Base-by-base conservation (phyloP, 1,140 invertebrate genomes). In the Hyphantria cunea region DNA sequence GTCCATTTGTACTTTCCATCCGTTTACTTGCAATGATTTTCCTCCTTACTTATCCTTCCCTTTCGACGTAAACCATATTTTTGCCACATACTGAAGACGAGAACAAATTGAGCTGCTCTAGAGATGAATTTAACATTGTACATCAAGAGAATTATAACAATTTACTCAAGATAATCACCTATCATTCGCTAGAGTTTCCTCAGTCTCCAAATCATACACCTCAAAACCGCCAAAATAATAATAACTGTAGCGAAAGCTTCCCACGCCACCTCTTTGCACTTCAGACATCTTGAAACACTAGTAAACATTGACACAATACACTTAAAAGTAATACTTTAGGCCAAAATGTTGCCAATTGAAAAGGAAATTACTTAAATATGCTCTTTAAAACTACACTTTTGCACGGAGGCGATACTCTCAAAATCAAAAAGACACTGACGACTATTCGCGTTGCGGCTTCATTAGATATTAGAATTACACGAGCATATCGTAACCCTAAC, bases 191-290 rank as follows among this genome's bases (percentile, higher is more conserved):
- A 53, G 59, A 64, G 64, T 60, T 14, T 65, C 68, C 17, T 72
- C 68, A 44, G 68, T 62, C 60, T 86, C 84, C 74, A 86, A n/a
- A 64, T 89, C 83, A 55, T 86, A 87, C 62, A 89, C 84, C 65
- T 86, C 86, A 64, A 89, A 89, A 25, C 82, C 86, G 42, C 74
- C 51, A 51, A 83, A 89, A 49, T 83, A 83, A 64, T 89, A 89
- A 67, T 76, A 87, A 60, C 72, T 76, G 63, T 86, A 85, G 39
- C 70, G 73, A 61, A 86, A 84, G 37, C 70, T 60, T 15, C 83
- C 86, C 6, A 49, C 52, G 8, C 78, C 76, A 15, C 78, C 84
- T 42, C 80, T 75, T 37, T 81, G 66, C 37, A 83, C 70, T 44
- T 44, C n/a, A 50, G 75, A 69, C 81, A 80, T 81, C 15, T 47